Base-by-base conservation (phyloP, 2,797 vertebrate species). In the Agapornis canus region DNA sequence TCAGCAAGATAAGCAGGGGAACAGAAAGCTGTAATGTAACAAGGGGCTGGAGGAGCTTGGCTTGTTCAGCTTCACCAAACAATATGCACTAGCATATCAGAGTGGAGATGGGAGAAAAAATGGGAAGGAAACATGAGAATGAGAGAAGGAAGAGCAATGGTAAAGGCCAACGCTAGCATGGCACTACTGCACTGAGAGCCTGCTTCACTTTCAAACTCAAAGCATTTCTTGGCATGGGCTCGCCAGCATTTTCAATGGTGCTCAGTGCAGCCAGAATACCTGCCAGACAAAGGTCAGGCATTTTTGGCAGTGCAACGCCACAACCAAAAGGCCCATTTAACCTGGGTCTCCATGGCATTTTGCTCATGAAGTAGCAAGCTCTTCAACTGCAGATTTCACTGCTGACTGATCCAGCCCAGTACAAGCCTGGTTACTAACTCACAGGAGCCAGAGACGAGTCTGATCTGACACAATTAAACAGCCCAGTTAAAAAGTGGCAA, bases 331-430 rank as follows among this genome's bases (percentile, higher is more conserved):
- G 10, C 18, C 25, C 22, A 45, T 76, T 75, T 12, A 91, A 31
- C 29, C 16, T 11, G 16, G 6, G 29, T 68, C 16, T 56, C 60
- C 1, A 0, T 3, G 29, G 35, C 22, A 5, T 25, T 61, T 12
- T 42, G 32, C 42, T 54, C 61, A 9, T 2, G 45, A 78, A 78
- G 20, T 3, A 0, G 18, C 0, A 0, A 81, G 52, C 57, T 75
- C 68, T 5, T 29, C 68, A 2, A 2, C 78, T 29, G 68, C 66
- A 48, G 52, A 43, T 20, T 35, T 61, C 63, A 5, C 3, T 10
- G 11, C 68, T 45, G 79, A 57, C 65, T 10, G 60, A 42, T n/a
- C 37, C 52, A 9, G 76, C 1, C 65, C 73, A 39, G 69, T 11
- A 45, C 0, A 0, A 89, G 72, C 65, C 49, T 40, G 48, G 65